A percentile compares a stretch with the other conserved stretches of the same genome.
These are phyloP conservation scores for Alfaro cultratus DNA, from an alignment of 2,797 vertebrate genomes.

Conservation along the genomic window DNA sequence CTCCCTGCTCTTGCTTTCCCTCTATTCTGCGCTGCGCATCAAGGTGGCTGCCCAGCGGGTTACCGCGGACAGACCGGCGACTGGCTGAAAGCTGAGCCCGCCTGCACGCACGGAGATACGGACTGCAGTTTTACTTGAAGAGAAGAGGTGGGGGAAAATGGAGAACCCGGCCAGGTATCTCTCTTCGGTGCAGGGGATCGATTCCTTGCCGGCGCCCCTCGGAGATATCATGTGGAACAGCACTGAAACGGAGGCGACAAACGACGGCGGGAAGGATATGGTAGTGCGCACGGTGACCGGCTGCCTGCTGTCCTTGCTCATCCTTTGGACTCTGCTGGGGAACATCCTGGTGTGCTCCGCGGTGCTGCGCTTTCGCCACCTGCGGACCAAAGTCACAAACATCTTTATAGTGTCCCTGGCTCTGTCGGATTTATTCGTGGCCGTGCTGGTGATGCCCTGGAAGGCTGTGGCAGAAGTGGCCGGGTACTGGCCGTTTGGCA, in stretches of 20 bases:
- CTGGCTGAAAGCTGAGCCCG: conserved; percentile 50
- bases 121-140: conserved; percentile 67
- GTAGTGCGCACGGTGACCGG: conserved; percentile 84
- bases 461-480: conserved; percentile 93
- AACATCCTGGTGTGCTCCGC: conserved; percentile 92
- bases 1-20: conserved; percentile 25
- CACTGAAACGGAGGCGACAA: conserved; percentile 69
- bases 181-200: conserved; percentile 69
- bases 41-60: conserved; percentile 37
- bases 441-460: conserved; percentile 97
- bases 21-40: conserved; percentile 45
- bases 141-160: conserved; percentile 56
- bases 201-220: conserved; percentile 64
- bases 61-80: conserved; percentile 48
- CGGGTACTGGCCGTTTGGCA: conserved; percentile 94
- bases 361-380: conserved; percentile 88
- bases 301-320: conserved; percentile 86
- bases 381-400: conserved; percentile 92
- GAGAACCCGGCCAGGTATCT: conserved; percentile 78
- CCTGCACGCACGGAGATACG: conserved; percentile 51
- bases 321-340: conserved; percentile 92
- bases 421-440: conserved; percentile 92
- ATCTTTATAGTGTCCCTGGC: conserved; percentile 94
- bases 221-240: conserved; percentile 80
- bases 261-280: conserved; percentile 63